Conservation (phyloP, 2,888 invertebrate genomes). For the Ormyrus thymus region DNA sequence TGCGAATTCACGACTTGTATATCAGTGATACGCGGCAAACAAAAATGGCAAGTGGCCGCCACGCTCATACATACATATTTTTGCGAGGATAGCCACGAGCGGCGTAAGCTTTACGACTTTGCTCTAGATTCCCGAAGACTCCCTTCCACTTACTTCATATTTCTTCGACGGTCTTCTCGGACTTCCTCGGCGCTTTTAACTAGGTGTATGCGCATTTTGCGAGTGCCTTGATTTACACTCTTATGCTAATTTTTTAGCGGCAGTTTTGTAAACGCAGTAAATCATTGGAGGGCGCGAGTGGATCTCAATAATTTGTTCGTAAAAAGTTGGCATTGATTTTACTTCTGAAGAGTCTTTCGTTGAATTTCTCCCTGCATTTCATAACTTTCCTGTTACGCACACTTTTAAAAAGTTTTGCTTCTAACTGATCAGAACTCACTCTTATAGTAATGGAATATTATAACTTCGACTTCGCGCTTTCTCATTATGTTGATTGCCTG, state of each 20-base stretch:
- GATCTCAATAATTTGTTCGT: conserved; percentile 23
- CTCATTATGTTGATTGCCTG: neutral
- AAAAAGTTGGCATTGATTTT: conserved; percentile 1
- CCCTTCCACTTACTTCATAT: neutral
- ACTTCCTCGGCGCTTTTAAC: neutral
- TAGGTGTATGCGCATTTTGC: neutral
- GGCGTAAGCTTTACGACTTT: conserved; percentile 40
- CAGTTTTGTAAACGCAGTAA: conserved; percentile 40
- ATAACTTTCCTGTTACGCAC: neutral
- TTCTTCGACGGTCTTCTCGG: neutral
- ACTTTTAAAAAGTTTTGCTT: neutral
- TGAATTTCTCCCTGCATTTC: neutral
- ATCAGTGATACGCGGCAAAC: neutral
- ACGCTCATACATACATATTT: conserved; percentile 14
- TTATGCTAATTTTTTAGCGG: conserved; percentile 27
- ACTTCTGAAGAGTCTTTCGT: neutral
- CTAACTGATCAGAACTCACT: neutral
- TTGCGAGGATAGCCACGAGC: neutral
- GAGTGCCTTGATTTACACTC: conserved; percentile 21
- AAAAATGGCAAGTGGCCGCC: conserved; percentile 11
- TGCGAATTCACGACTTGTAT: neutral
- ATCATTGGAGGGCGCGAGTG: conserved; percentile 1
- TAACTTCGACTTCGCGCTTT: neutral
- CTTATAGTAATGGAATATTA: neutral
- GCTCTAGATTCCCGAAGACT: conserved; percentile 34